Percentiles rank a stretch among this genome's conserved stretches.
phyloP scores from a whole-genome alignment of 2,888 invertebrate species.

The Tachina fera region DNA sequence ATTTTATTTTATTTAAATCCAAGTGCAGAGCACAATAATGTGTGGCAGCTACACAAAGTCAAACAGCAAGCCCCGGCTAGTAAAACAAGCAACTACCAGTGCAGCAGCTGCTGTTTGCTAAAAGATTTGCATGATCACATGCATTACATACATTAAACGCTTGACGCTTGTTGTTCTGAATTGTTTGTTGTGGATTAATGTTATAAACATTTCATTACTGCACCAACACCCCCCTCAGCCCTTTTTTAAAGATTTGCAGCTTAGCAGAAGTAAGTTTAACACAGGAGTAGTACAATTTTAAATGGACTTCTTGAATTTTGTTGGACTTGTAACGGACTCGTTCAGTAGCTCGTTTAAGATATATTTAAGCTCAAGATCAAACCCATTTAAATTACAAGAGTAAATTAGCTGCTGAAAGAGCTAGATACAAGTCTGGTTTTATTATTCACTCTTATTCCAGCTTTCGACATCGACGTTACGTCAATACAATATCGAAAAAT shows the following conservation, averaged over 20 bases:
- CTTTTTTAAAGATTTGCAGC: slow-evolving; percentile 5
- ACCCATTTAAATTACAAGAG: too few relatives aligned
- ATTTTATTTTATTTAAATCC: slow-evolving; percentile 64
- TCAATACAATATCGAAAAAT: too few relatives aligned
- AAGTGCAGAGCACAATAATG: slow-evolving; percentile 48
- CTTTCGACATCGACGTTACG: too few relatives aligned
- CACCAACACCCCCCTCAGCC: slow-evolving; percentile 6
- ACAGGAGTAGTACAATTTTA: slow-evolving; percentile 29
- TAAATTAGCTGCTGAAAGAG: too few relatives aligned
- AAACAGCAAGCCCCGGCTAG: slow-evolving; percentile 4
- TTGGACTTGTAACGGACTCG: too few relatives aligned
- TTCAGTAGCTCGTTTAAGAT: too few relatives aligned
- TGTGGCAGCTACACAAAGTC: neutral
- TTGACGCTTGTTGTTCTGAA: slow-evolving; percentile 24
- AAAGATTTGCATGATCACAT: slow-evolving; percentile 62
- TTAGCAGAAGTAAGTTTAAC: slow-evolving; percentile 3
- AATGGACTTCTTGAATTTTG: neutral
- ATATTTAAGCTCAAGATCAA: too few relatives aligned
- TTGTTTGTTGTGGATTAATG: slow-evolving; percentile 44
- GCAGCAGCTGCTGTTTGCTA: slow-evolving; percentile 58
- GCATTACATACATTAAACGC: slow-evolving; percentile 41
- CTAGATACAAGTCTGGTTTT: too few relatives aligned
- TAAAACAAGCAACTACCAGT: slow-evolving; percentile 34
- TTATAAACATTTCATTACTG: slow-evolving; percentile 44
- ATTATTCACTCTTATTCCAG: too few relatives aligned